phyloP scores from a whole-genome alignment of 2,797 vertebrate genomes.

The Coreius guichenoti region DNA sequence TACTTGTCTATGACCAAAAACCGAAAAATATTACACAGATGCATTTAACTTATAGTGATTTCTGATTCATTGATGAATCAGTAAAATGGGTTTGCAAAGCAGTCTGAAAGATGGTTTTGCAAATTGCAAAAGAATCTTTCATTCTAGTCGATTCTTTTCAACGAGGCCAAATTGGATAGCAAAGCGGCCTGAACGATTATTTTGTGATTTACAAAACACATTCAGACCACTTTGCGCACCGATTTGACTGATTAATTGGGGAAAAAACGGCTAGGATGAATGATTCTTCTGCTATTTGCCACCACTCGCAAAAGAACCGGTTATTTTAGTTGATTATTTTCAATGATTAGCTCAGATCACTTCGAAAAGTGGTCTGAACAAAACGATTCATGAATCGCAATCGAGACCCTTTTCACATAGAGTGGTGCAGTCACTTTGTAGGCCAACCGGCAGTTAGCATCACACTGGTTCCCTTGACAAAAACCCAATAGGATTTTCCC shows the following conservation, averaged over 20 bases:
- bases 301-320: not conserved
- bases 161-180: not conserved
- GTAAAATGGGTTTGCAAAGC: not conserved
- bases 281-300: not conserved
- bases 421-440: no score
- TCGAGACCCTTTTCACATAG: no score
- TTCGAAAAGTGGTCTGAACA: not conserved
- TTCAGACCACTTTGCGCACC: not conserved
- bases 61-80: not conserved
- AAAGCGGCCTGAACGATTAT: not conserved
- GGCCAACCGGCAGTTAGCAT: no score
- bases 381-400: no score
- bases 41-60: not conserved
- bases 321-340: not conserved
- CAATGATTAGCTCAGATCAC: not conserved
- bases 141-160: not conserved
- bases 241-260: no score
- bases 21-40: not conserved
- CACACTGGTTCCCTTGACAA: no score
- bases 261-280: not conserved
- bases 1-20: no score
- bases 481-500: no score
- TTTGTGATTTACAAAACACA: not conserved
- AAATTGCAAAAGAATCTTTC: not conserved
- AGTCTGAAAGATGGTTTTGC: not conserved